Base-by-base conservation (phyloP, 2,797 vertebrate species). In the Anolis apletophallus region DNA sequence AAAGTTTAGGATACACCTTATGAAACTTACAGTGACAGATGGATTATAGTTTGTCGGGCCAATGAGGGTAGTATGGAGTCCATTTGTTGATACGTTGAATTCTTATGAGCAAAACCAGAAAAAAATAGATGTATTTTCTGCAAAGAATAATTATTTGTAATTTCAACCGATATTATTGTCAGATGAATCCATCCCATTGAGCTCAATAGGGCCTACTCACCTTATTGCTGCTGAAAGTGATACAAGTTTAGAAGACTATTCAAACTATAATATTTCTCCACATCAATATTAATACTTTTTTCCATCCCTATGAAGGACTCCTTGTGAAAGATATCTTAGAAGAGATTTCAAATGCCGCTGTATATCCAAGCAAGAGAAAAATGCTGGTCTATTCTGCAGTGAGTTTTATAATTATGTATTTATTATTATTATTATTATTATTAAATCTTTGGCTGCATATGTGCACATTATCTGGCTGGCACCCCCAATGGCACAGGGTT, bases 351-450 rank as follows among this genome's bases (percentile, higher is more conserved):
- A 94, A 89, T 83, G 96, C 96, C 61, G 87, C 93, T 36, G 96
- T 95, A 87, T 88, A 95, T 89, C 92, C 95, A 57, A 97, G 93
- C 89, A 50, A 93, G 79, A 96, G 96, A 80, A 98, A 97, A 92
- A 95, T 98, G 90, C 90, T 98, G 77, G 96, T 98, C 94, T 98
- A 98, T 94, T 98, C 98, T 82, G 98, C 97, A 54, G 98, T 98
- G 91, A 97, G 98, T 96, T 91, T 82, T 81, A 73, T 69, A 75
- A 4, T 23, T 46, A 92, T 46, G 7, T 46, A 5, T 5, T 46
- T 46, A 46, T 46, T 46, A 46, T 46, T 46, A 46, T 46, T 46
- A 46, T 46, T 46, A 46, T 46, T 46, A 46, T 46, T 46, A 46
- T 89, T 50, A 85, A 88, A 78, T 55, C 26, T 32, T 21, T 59